phyloP scores from a whole-genome alignment of 2,797 vertebrate species.

The Mus minutoides region DNA sequence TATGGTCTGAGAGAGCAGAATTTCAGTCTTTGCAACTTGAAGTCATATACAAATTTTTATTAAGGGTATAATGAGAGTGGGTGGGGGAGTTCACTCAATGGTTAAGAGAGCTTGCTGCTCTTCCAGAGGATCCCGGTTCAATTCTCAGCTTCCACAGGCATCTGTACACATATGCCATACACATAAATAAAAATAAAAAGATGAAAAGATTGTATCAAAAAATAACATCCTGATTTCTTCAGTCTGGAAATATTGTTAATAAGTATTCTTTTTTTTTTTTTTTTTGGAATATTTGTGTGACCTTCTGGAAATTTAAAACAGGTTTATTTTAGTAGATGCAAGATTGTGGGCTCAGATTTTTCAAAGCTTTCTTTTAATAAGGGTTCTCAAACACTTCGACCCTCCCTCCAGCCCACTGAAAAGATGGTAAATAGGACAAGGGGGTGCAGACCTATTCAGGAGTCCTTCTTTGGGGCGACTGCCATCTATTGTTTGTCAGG shows the following conservation, averaged over 20 bases:
- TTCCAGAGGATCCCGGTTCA: neutral
- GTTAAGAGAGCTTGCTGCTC: neutral
- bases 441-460: neutral
- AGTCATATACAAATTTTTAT: constrained; percentile 44
- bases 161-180: neutral
- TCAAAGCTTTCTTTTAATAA: neutral
- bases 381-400: neutral
- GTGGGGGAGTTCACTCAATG: neutral
- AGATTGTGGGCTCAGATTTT: neutral
- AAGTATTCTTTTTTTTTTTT: neutral
- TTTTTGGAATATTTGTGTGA: constrained; percentile 20
- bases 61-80: neutral
- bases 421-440: neutral
- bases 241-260: constrained; percentile 42
- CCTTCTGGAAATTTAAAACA: constrained; percentile 37
- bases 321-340: neutral
- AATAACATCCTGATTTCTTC: neutral
- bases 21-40: neutral
- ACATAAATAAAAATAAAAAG: neutral
- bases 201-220: neutral
- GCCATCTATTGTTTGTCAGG: neutral
- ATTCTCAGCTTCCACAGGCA: neutral
- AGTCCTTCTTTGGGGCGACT: neutral
- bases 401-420: neutral
- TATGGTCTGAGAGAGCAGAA: neutral